Conservation (phyloP, 2,888 invertebrate genomes). For the Tenthredo notha region DNA sequence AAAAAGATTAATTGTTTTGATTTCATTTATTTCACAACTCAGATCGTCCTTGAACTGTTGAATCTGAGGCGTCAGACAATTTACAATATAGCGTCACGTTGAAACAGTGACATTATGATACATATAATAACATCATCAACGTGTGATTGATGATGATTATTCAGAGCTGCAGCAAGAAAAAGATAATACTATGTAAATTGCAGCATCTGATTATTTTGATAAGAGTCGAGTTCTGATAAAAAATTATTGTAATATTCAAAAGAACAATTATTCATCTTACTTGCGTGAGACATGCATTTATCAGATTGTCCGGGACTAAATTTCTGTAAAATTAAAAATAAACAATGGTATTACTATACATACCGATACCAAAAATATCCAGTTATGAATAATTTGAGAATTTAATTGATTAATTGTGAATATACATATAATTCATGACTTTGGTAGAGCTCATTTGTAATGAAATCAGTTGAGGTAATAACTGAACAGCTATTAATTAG, state of each 20-base stretch:
- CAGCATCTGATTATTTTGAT: background rate
- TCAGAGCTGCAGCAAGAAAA: background rate
- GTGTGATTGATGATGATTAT: background rate
- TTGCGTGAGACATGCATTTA: constrained; percentile 88
- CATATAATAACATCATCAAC: background rate
- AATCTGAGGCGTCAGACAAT: background rate
- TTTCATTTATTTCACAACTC: background rate
- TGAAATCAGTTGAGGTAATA: background rate
- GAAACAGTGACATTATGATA: background rate
- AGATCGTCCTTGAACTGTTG: background rate
- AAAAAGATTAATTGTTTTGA: background rate
- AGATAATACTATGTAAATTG: background rate
- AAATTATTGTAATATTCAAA: constrained; percentile 82
- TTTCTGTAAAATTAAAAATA: constrained; percentile 79
- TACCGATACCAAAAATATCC: background rate
- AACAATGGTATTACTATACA: background rate
- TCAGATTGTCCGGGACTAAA: constrained; percentile 93
- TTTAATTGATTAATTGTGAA: background rate
- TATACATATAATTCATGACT: background rate
- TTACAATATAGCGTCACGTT: background rate
- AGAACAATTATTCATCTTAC: constrained; percentile 61
- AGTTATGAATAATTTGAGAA: background rate
- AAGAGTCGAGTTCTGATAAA: background rate
- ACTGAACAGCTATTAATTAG: background rate
- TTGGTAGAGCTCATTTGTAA: background rate